Percentiles rank a stretch among this genome's conserved stretches.
phyloP scores from a whole-genome alignment of 2,113 vertebrate genomes.

The Megaceryle torquata region DNA sequence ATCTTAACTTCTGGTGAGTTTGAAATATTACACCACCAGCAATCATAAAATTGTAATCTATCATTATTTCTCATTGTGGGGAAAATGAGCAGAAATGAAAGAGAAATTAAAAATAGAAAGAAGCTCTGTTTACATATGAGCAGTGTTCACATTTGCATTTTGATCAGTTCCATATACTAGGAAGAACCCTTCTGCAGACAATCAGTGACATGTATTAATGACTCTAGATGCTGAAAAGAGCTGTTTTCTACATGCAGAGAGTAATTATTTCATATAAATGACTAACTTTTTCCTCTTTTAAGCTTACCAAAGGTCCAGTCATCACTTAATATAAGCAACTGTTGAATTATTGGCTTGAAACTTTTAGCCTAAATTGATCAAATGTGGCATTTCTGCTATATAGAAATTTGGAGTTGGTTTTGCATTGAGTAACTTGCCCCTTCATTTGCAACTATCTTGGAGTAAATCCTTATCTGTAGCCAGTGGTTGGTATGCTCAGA shows the following conservation, averaged over 20 bases:
- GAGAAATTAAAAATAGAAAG: not conserved
- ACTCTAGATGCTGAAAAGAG: not conserved
- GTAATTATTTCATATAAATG: not conserved
- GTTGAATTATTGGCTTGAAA: not conserved
- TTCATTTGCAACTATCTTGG: not conserved
- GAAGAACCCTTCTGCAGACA: not conserved
- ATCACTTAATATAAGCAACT: not conserved
- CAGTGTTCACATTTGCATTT: not conserved
- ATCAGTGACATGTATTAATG: not conserved
- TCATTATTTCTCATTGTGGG: not conserved
- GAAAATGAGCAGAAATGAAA: not conserved
- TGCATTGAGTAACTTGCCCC: not conserved
- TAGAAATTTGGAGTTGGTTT: not conserved
- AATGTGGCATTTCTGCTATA: not conserved
- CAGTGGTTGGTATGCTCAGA: not conserved
- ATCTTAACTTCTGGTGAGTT: not conserved
- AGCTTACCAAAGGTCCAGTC: not conserved
- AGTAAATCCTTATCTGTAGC: not conserved
- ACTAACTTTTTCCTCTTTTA: not conserved
- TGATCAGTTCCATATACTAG: not conserved
- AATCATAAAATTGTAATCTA: not conserved
- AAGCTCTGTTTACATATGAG: not conserved
- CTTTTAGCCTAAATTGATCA: not conserved
- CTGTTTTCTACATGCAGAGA: not conserved
- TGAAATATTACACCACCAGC: not conserved